These are phyloP conservation scores for Myotis findleyi DNA, from an alignment of 2,797 vertebrate genomes.

Conservation along the genomic window DNA sequence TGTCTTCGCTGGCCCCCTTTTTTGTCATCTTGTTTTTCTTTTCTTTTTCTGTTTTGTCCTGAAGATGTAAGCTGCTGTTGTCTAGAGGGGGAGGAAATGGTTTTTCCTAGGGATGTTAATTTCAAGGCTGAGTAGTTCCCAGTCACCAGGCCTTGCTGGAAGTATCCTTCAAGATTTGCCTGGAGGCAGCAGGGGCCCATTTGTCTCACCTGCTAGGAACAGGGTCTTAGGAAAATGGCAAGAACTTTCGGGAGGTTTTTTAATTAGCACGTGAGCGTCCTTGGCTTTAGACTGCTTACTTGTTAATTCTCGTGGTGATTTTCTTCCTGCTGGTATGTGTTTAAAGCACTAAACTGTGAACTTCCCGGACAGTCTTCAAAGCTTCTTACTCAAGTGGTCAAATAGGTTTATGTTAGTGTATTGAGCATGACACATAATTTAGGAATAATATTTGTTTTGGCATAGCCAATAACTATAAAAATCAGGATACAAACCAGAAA, in stretches of 20 bases:
- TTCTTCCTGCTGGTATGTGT: constrained; percentile 49
- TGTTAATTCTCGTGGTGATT: constrained; percentile 64
- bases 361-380: constrained; percentile 61
- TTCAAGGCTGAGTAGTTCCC: constrained; percentile 87
- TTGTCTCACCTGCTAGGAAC: constrained; percentile 85
- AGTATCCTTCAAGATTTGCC: constrained; percentile 86
- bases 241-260: constrained; percentile 74
- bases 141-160: constrained; percentile 84
- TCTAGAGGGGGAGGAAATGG: constrained; percentile 74
- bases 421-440: constrained; percentile 76
- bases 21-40: constrained; percentile 72
- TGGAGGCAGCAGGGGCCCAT: constrained; percentile 77
- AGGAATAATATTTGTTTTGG: constrained; percentile 85
- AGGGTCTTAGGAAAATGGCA: constrained; percentile 62
- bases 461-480: constrained; percentile 82
- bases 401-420: constrained; percentile 79
- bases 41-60: constrained; percentile 37
- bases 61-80: constrained; percentile 84
- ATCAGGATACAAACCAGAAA: constrained; percentile 80
- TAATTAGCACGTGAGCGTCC: constrained; percentile 69
- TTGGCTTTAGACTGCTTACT: constrained; percentile 63
- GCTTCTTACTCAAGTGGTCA: constrained; percentile 77
- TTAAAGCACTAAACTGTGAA: constrained; percentile 57
- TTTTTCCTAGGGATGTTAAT: constrained; percentile 86
- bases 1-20: constrained; percentile 65